These are phyloP conservation scores for Lapara coniferarum DNA, from an alignment of 2,888 invertebrate species.

Conservation along the genomic window DNA sequence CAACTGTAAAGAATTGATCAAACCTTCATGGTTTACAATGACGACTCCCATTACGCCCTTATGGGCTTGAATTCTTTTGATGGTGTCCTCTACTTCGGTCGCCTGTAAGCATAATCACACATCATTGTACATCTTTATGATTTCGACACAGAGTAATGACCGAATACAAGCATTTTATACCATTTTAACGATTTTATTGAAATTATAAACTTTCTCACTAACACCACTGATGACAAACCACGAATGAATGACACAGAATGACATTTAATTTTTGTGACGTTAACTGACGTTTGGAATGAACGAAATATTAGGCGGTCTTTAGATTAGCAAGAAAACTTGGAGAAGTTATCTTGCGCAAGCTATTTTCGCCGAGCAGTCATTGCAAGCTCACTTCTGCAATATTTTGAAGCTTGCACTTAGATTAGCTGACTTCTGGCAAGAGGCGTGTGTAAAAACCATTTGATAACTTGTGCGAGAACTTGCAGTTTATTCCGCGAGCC, in stretches of 20 bases:
- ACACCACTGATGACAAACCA: conserved; percentile 36
- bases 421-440: no score
- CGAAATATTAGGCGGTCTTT: not conserved
- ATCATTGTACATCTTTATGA: not conserved
- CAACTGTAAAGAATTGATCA: conserved; percentile 62
- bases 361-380: no score
- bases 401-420: no score
- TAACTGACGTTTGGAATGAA: not conserved
- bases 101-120: conserved; percentile 72
- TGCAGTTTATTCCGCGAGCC: no score
- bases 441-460: no score
- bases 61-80: conserved; percentile 98
- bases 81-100: conserved; percentile 97
- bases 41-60: conserved; percentile 99
- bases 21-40: conserved; percentile 98
- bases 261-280: not conserved
- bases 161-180: conserved; percentile 32
- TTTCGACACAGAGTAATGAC: not conserved
- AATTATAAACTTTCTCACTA: conserved; percentile 15
- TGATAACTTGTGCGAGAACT: no score
- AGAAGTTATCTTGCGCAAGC: no score
- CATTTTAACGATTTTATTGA: conserved; percentile 33
- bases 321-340: not conserved
- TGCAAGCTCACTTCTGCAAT: no score
- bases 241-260: conserved; percentile 1